Conservation (phyloP, 2,113 vertebrate genomes). For the Calidris pugnax region DNA sequence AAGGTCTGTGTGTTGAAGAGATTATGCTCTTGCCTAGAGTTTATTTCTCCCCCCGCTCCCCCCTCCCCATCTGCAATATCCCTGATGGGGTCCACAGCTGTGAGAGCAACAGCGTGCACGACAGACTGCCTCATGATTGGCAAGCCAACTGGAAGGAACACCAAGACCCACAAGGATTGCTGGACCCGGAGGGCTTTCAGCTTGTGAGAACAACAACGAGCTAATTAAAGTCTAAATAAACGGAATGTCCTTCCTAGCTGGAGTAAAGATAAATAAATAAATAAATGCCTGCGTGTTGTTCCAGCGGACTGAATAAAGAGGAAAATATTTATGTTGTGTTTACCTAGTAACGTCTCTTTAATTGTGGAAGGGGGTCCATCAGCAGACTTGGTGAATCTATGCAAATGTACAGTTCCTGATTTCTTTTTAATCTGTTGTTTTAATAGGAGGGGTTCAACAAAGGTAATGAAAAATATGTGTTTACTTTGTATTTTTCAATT, state of each 20-base stretch:
- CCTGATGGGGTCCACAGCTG: conserved; percentile 55
- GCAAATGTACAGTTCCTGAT: background rate
- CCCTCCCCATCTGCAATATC: conserved; percentile 28
- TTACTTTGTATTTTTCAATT: background rate
- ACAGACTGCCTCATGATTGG: conserved; percentile 35
- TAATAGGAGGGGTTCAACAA: background rate
- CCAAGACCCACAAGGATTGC: conserved; percentile 38
- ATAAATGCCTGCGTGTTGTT: background rate
- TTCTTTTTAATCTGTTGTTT: background rate
- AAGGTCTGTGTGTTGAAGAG: conserved; percentile 41
- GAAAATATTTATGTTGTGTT: background rate
- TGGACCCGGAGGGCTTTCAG: conserved; percentile 18
- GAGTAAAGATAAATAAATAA: conserved; percentile 48
- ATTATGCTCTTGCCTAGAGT: conserved; percentile 11
- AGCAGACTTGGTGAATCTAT: background rate
- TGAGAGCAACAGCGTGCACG: background rate
- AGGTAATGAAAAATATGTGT: background rate
- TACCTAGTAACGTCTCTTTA: background rate
- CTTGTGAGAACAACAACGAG: conserved; percentile 22
- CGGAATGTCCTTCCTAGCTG: background rate
- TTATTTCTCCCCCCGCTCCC: background rate
- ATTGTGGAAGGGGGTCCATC: background rate
- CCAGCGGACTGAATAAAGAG: background rate
- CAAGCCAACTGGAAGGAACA: conserved; percentile 42
- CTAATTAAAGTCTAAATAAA: conserved; percentile 46